Conservation (phyloP, 1,140 invertebrate species). For the Pogonomyrmex californicus region DNA sequence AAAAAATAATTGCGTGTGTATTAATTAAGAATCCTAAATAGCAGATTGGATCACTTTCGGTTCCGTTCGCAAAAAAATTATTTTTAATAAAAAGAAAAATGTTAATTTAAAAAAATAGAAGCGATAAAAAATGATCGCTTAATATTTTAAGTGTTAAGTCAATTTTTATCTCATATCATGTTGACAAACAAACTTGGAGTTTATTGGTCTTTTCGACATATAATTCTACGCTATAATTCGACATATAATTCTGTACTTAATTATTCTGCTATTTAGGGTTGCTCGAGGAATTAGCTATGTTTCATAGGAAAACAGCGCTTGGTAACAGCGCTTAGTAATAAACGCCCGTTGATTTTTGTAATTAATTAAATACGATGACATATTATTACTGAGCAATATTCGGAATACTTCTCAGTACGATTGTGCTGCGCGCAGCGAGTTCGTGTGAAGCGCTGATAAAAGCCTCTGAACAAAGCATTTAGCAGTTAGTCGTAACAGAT, state of each 20-base stretch:
- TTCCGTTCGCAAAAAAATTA: neutral
- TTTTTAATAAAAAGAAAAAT: neutral
- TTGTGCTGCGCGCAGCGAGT: conserved; percentile 85
- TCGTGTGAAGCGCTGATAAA: conserved; percentile 85
- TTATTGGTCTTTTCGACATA: neutral
- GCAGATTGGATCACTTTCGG: neutral
- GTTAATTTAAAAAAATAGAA: neutral
- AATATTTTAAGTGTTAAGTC: neutral
- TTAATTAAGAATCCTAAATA: conserved; percentile 24
- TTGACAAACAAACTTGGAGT: neutral
- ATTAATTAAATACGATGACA: conserved; percentile 28
- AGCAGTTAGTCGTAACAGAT: conserved; percentile 79
- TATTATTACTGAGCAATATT: conserved; percentile 53
- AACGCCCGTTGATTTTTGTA: conserved; percentile 38
- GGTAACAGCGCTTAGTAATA: conserved; percentile 39
- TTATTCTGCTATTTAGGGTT: conserved; percentile 20
- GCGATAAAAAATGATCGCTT: too few relatives aligned
- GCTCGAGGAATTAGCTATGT: conserved; percentile 12
- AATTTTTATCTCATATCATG: neutral
- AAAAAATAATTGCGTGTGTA: neutral
- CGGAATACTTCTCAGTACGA: conserved; percentile 68
- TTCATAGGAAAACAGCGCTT: conserved; percentile 52
- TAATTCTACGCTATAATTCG: neutral
- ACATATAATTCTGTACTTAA: neutral
- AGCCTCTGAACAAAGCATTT: conserved; percentile 84